A percentile compares a stretch with the other conserved stretches of the same genome.
phyloP scores from a whole-genome alignment of 2,113 vertebrate genomes.

The Aspiorhynchus laticeps region DNA sequence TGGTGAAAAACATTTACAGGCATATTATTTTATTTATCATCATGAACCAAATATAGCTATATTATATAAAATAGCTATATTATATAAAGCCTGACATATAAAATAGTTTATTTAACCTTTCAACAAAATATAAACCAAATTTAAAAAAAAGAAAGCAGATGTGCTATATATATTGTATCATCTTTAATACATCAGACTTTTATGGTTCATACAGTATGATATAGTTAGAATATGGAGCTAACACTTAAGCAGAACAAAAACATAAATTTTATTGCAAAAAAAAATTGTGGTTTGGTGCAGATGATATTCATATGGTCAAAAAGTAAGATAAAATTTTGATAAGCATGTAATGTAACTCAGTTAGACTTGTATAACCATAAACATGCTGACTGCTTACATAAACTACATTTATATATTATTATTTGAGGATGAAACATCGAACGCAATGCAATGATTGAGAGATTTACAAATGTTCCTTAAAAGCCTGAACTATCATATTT shows the following conservation, averaged over 20 bases:
- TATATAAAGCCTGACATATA: not conserved
- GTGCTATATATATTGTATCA: not conserved
- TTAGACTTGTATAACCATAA: not conserved
- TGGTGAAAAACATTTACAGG: slow-evolving; percentile 1
- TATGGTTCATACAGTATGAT: not conserved
- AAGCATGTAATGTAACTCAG: not conserved
- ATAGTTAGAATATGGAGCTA: not conserved
- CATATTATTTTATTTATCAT: not conserved
- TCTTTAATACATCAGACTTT: not conserved
- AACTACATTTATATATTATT: not conserved
- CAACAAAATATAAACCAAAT: not conserved
- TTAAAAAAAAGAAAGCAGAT: not conserved
- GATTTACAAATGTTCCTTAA: not conserved
- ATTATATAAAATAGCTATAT: not conserved
- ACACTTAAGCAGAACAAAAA: too few relatives aligned
- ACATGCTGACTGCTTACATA: not conserved
- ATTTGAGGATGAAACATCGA: not conserved
- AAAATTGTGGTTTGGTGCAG: not conserved
- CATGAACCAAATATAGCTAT: not conserved
- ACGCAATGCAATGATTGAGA: not conserved
- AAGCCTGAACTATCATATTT: too few relatives aligned
- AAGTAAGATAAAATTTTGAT: not conserved
- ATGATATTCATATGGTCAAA: not conserved
- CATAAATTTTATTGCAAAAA: not conserved
- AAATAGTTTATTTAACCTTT: not conserved